Evolutionary conservation across 1,140 invertebrate genomes (phyloP), one percentile per base, ranked within the genome.

Genomic region (Diplogasteroides magnus): DNA sequence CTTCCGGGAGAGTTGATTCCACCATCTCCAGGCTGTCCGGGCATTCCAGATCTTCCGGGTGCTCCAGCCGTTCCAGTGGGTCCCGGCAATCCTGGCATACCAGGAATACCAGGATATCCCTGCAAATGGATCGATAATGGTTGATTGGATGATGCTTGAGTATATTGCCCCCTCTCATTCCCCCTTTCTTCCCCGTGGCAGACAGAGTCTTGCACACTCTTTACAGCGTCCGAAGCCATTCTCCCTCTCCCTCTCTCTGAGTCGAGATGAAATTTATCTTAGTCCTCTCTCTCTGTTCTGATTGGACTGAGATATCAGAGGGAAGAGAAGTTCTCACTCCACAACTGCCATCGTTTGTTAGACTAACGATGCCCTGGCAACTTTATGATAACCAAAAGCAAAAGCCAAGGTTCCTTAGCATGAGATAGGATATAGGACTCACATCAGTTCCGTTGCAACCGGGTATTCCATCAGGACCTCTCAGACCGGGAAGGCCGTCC

Each of bases 381-480:
- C 6, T 6, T n/a, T n/a, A n/a, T n/a, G n/a, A n/a, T n/a, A n/a
- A n/a, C n/a, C n/a, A n/a, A n/a, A n/a, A n/a, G n/a, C n/a, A n/a
- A n/a, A n/a, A n/a, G n/a, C n/a, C n/a, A n/a, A n/a, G n/a, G n/a
- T n/a, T n/a, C n/a, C n/a, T n/a, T n/a, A n/a, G n/a, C n/a, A 25
- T 61, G 13, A 25, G 27, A 61, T 14, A 61, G 27, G 13, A 28
- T 26, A 31, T 26, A 1, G 48, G 55, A 74, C 71, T 83, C 67
- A 81, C 79, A 74, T 82, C 80, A 23, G 80, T 82, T 74, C 80
- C 80, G 62, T 82, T 82, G 69, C 80, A 82, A 55, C 80, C 80
- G 64, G 81, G 81, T 48, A 77, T 73, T 31, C 80, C 79, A 65
- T 77, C 74, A 59, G 79, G 77, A 61, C 81, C 80, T 63, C 77